Evolutionary conservation across 2,888 invertebrate species (phyloP), one percentile per base, ranked within the genome.

Genomic region (Gnatocerus cornutus): DNA sequence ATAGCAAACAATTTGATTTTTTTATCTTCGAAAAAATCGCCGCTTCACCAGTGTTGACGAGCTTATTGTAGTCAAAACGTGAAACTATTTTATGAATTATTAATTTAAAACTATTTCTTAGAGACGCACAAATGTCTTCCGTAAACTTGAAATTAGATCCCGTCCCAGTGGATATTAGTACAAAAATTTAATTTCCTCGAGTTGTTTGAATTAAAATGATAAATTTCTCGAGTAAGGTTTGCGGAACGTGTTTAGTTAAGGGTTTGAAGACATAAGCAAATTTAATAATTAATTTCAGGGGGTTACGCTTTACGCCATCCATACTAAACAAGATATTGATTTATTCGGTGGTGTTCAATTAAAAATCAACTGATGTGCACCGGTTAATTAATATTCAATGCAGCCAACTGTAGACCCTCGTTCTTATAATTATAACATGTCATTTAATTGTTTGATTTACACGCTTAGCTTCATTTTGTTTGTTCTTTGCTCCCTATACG

Each of bases 381-480:
- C 58, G 9, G 7, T 59, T 45, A 45, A 33, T 59, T 59, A 59
- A 46, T 59, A 59, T 59, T 59, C 59, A 45, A 30, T 13, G n/a
- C 43, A 59, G 14, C 43, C 43, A 29, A 21, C 14, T 43, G 46
- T 7, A 43, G 53, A 55, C 53, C 53, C 53, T 56, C n/a, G 45
- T 59, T 46, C 30, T 7, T n/a, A 33, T 59, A 45, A 46, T 14
- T 45, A 30, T 43, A 59, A 56, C 56, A 12, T 56, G 56, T 56
- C 59, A 30, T 59, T 45, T 43, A 59, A 46, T 59, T 27, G 21
- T 59, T 59, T 59, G 59, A 59, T 59, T 59, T 59, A 59, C 27
- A 43, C 12, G 41, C n/a, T 29, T 10, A 59, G 39, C 9, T 30
- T n/a, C 27, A 41, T 56, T 56, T 41, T 41, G 56, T 45, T 43